phyloP scores from a whole-genome alignment of 2,113 vertebrate genomes.

The Protobothrops flavoviridis region DNA sequence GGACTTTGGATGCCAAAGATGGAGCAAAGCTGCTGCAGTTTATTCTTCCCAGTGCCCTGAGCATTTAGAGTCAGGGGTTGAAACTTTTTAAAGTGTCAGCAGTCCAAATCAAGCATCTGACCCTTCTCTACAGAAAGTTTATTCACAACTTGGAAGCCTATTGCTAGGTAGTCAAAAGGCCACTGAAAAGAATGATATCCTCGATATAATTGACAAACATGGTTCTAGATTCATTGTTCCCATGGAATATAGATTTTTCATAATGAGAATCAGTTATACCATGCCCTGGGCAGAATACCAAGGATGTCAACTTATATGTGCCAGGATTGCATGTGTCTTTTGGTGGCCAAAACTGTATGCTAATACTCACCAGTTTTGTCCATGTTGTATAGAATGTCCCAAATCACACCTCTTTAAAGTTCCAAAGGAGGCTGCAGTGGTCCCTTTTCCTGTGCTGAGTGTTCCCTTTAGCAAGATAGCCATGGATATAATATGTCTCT shows the following conservation, averaged over 20 bases:
- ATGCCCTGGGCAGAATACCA: not conserved
- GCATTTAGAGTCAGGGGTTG: not conserved
- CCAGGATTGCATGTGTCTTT: not conserved
- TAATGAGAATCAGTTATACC: not conserved
- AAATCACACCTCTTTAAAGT: not conserved
- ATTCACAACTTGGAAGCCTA: not conserved
- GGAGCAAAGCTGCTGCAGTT: not conserved
- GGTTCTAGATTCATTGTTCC: not conserved
- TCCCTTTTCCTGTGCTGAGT: not conserved
- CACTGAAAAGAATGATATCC: not conserved
- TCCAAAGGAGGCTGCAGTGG: not conserved
- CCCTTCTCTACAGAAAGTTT: not conserved
- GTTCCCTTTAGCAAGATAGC: not conserved
- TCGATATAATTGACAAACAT: not conserved
- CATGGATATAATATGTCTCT: not conserved
- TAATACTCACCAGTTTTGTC: not conserved
- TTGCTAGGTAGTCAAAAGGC: not conserved
- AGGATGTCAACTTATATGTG: not conserved
- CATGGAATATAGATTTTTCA: not conserved
- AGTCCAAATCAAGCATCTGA: not conserved
- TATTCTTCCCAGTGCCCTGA: not conserved
- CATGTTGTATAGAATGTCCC: not conserved
- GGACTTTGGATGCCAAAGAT: not conserved
- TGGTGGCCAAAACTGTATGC: not conserved
- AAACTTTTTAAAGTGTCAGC: not conserved